Base-by-base conservation (phyloP, 2,888 invertebrate species). In the Caenorhabditis zanzibari region DNA sequence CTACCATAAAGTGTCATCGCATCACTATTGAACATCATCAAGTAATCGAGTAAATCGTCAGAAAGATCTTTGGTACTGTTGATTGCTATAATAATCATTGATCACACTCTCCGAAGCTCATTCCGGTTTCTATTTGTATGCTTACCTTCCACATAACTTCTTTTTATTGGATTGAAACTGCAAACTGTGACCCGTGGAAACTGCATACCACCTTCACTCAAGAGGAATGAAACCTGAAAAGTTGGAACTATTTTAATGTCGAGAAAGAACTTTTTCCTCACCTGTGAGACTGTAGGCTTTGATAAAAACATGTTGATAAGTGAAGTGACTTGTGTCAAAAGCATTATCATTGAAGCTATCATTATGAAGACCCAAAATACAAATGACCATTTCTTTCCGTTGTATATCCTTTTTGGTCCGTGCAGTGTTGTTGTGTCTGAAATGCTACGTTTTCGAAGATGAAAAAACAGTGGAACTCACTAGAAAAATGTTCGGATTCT, bases 371-470 rank as follows among this genome's bases (percentile, higher is more conserved):
- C 76, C 90, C 90, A 90, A 56, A 91, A 87, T n/a, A 81, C 83
- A 14, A 79, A 74, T 16, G 85, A 81, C 72, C 73, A 82, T 64
- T 75, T 47, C 54, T 86, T 86, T 14, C 88, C 86, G 41, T 82
- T 68, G 83, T 90, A 91, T 56, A 91, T 85, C 32, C 91, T 81
- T 54, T 90, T 84, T 10, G 90, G 88, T 41, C 91, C 91, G 81
- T 91, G 91, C n/a, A 91, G 68, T 35, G 91, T 90, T 12, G 91
- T 90, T 10, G 90, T 89, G 35, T 90, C 91, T 91, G 74, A 24
- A 75, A 75, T 32, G 7, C 32, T 32, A 6, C n/a, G n/a, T n/a
- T n/a, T n/a, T n/a, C n/a, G n/a, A n/a, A n/a, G n/a, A n/a, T n/a
- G n/a, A n/a, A 28, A 2, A 7, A n/a, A 2, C 26, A 10, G 14